Conservation (phyloP, 2,797 vertebrate genomes). For the Euthynnus affinis region DNA sequence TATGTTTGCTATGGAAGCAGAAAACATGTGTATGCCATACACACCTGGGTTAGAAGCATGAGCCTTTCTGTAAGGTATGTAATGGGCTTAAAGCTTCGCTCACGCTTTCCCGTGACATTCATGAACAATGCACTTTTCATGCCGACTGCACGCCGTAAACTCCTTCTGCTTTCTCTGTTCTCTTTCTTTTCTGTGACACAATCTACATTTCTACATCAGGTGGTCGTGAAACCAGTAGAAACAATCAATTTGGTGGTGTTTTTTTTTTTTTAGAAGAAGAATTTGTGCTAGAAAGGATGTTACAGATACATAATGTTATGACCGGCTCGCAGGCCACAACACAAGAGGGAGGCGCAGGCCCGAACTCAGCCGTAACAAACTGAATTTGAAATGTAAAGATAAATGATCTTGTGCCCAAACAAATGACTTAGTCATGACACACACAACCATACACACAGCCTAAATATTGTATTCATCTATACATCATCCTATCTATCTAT, state of each 20-base stretch:
- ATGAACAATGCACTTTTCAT: constrained; percentile 6
- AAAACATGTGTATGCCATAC: background rate
- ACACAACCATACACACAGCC: constrained; percentile 28
- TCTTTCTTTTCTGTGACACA: no score
- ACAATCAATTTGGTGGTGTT: no score
- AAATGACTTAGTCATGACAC: constrained; percentile 48
- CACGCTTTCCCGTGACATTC: constrained; percentile 3
- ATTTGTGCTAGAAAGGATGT: no score
- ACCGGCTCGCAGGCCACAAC: no score
- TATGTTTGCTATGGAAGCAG: constrained; percentile 1
- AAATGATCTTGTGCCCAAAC: constrained; percentile 43
- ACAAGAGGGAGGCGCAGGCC: no score
- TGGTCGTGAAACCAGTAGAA: no score
- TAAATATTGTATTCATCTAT: constrained; percentile 59
- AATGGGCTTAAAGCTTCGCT: background rate
- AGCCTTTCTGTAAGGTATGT: background rate
- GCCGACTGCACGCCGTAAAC: background rate
- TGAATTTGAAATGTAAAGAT: constrained; percentile 28
- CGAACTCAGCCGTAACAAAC: no score
- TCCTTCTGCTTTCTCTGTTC: background rate
- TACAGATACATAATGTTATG: background rate
- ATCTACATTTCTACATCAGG: no score
- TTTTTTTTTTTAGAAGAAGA: no score
- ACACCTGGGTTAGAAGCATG: background rate
- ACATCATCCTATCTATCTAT: constrained; percentile 29